These are phyloP conservation scores for Laticauda laticaudata DNA, from an alignment of 2,113 vertebrate species.

Conservation along the genomic window DNA sequence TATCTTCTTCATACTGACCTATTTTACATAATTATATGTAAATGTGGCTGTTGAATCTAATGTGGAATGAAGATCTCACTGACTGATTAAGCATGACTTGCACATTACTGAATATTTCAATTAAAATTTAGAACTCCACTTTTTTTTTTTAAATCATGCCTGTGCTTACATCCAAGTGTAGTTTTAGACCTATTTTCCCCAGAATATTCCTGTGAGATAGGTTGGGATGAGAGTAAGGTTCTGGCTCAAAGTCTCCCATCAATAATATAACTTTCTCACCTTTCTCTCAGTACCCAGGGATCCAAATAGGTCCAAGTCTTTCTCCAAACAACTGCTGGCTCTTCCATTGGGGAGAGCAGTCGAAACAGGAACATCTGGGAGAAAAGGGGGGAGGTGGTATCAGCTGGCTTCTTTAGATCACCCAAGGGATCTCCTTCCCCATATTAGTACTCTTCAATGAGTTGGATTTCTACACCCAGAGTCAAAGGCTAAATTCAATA, in stretches of 20 bases:
- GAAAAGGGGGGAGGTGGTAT: background rate
- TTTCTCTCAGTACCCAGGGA: conserved; percentile 72
- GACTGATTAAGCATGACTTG: background rate
- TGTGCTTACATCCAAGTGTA: background rate
- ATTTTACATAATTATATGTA: background rate
- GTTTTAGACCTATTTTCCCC: background rate
- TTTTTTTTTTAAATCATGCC: background rate
- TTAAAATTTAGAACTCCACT: background rate
- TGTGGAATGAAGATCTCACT: background rate
- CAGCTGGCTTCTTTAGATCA: background rate
- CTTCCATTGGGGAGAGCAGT: conserved; percentile 74
- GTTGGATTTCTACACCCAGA: background rate
- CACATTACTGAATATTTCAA: background rate
- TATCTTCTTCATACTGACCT: background rate
- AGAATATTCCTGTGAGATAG: background rate
- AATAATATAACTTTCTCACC: conserved; percentile 54
- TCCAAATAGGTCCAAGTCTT: conserved; percentile 86
- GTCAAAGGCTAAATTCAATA: background rate
- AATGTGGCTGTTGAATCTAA: background rate
- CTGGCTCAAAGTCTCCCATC: background rate
- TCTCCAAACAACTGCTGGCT: conserved; percentile 75
- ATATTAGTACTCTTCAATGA: background rate
- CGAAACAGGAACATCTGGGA: conserved; percentile 77
- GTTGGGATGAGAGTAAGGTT: background rate
- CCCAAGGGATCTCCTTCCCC: background rate